Evolutionary conservation across 1,140 invertebrate species (phyloP).

Genomic region (Drosophila takahashii): DNA sequence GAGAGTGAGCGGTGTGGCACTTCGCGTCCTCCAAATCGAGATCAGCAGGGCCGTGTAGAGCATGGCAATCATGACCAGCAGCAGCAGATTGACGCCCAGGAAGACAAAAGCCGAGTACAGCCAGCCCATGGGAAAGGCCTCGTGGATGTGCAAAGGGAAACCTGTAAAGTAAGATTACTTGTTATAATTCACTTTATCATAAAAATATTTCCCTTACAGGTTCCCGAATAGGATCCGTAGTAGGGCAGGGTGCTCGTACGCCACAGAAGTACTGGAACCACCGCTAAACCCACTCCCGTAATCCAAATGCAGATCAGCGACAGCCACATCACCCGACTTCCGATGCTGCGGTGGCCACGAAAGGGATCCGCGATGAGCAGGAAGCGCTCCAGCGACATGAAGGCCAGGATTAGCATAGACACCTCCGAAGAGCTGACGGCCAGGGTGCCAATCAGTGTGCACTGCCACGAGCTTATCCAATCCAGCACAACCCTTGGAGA

Average conservation of each 20-base stretch:
- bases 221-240: slow-evolving; percentile 88
- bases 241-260: slow-evolving; percentile 87
- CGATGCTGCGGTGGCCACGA: slow-evolving; percentile 86
- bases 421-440: slow-evolving; percentile 90
- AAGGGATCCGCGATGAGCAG: slow-evolving; percentile 90
- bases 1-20: slow-evolving; percentile 87
- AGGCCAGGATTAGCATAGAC: slow-evolving; percentile 90
- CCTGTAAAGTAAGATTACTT: not conserved
- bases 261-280: slow-evolving; percentile 89
- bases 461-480: slow-evolving; percentile 90
- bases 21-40: slow-evolving; percentile 88
- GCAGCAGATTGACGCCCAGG: slow-evolving; percentile 88
- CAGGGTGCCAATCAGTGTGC: slow-evolving; percentile 87
- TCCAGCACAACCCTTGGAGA: slow-evolving; percentile 85
- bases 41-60: slow-evolving; percentile 89
- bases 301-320: slow-evolving; percentile 87
- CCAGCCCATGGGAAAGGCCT: slow-evolving; percentile 90
- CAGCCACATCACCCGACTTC: slow-evolving; percentile 86
- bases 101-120: slow-evolving; percentile 91
- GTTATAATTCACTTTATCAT: not conserved
- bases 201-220: slow-evolving; percentile 85
- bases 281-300: slow-evolving; percentile 87
- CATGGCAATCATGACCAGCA: slow-evolving; percentile 87
- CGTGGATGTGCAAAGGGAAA: slow-evolving; percentile 90
- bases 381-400: slow-evolving; percentile 91